A percentile compares a stretch with the other conserved stretches of the same genome.
phyloP scores from a whole-genome alignment of 2,113 vertebrate genomes.

The Lepidothrix coronata region DNA sequence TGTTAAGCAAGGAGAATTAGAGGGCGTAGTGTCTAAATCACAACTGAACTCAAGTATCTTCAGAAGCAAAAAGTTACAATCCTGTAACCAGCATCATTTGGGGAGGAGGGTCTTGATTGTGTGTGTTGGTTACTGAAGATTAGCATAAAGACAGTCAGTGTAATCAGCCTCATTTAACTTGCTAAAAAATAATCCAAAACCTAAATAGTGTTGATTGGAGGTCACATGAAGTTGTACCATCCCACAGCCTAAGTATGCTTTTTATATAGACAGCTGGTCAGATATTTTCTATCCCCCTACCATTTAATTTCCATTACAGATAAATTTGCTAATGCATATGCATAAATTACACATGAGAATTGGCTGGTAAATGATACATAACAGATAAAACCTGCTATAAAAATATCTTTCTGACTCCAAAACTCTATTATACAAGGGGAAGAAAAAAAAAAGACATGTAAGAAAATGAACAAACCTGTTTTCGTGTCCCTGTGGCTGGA shows the following conservation, averaged over 20 bases:
- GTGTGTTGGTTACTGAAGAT: not conserved
- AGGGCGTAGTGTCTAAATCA: not conserved
- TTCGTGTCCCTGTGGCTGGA: constrained; percentile 89
- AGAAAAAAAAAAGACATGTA: no score
- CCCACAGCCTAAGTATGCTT: not conserved
- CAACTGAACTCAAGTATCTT: not conserved
- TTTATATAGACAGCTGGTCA: not conserved
- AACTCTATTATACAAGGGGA: not conserved
- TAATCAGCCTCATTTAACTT: not conserved
- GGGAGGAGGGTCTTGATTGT: not conserved
- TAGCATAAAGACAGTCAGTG: constrained; percentile 12
- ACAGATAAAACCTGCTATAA: not conserved
- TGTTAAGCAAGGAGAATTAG: not conserved
- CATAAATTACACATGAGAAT: not conserved
- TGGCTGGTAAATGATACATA: not conserved
- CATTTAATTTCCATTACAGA: not conserved
- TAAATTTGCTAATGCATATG: not conserved
- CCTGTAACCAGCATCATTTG: not conserved
- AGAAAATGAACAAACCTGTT: constrained; percentile 77
- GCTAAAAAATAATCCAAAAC: not conserved
- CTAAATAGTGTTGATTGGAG: constrained; percentile 16
- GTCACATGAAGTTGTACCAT: not conserved
- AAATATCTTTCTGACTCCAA: not conserved
- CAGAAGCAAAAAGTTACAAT: not conserved
- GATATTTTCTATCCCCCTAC: not conserved